Conservation (phyloP, 2,888 invertebrate species). For the Drosophila parthenogenetica region DNA sequence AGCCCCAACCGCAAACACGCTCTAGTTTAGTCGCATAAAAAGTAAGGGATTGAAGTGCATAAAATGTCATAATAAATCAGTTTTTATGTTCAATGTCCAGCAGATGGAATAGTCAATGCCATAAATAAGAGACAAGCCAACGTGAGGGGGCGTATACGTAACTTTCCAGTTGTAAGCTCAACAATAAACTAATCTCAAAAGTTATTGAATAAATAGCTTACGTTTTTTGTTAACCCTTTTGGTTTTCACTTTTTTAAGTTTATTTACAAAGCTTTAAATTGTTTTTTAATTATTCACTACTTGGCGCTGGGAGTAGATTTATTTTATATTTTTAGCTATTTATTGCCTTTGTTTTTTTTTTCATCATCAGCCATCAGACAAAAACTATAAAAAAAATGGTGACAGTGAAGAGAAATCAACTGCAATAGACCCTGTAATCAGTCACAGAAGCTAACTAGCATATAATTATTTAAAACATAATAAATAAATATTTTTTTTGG, state of each 20-base stretch:
- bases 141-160: neutral
- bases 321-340: too few species aligned
- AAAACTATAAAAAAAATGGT: too few species aligned
- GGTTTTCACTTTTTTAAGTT: neutral
- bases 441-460: neutral
- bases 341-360: too few species aligned
- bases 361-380: too few species aligned
- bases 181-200: neutral
- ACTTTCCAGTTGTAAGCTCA: neutral
- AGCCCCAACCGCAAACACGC: neutral
- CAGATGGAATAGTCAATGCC: slow-evolving; percentile 20
- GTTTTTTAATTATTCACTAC: neutral
- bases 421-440: too few species aligned
- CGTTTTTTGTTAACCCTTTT: neutral
- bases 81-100: slow-evolving; percentile 39
- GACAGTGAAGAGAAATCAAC: too few species aligned
- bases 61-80: slow-evolving; percentile 53
- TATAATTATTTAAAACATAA: too few species aligned
- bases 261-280: neutral
- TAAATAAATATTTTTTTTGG: too few species aligned
- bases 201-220: slow-evolving; percentile 6
- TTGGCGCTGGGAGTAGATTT: neutral
- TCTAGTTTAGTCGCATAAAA: slow-evolving; percentile 4
- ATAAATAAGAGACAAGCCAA: slow-evolving; percentile 29
- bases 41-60: slow-evolving; percentile 30